Conservation (phyloP, 2,113 vertebrate genomes). For the Columbina picui region DNA sequence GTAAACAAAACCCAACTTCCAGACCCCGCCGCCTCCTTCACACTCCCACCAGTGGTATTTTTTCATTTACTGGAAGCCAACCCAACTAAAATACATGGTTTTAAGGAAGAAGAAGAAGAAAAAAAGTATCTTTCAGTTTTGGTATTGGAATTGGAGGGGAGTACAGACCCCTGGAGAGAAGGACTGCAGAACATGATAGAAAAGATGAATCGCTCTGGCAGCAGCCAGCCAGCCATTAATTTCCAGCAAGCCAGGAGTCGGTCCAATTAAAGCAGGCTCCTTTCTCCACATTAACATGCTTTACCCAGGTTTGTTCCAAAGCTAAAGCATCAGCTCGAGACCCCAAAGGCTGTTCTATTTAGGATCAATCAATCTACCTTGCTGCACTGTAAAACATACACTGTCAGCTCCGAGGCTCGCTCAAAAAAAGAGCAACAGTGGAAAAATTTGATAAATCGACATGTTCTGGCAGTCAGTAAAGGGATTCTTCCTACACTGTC, state of each 20-base stretch:
- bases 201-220: conserved; percentile 71
- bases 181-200: conserved; percentile 58
- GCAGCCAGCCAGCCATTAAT: conserved; percentile 68
- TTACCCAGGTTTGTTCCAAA: conserved; percentile 35
- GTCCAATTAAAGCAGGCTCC: conserved; percentile 65
- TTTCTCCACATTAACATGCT: conserved; percentile 67
- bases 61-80: conserved; percentile 58
- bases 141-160: conserved; percentile 65
- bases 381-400: conserved; percentile 63
- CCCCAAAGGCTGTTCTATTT: conserved; percentile 67
- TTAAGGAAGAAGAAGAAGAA: conserved; percentile 23
- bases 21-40: not conserved
- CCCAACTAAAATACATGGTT: conserved; percentile 53
- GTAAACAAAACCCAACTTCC: conserved; percentile 31
- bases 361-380: conserved; percentile 72
- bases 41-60: conserved; percentile 46
- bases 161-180: conserved; percentile 66
- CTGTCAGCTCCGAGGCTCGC: conserved; percentile 44
- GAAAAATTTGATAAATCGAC: conserved; percentile 67
- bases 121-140: conserved; percentile 37
- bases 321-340: conserved; percentile 52
- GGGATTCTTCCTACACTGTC: conserved; percentile 56
- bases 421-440: conserved; percentile 52
- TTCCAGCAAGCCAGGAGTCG: conserved; percentile 67
- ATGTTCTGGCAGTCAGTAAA: conserved; percentile 49